These are phyloP conservation scores for Condylostylus longicornis DNA, from an alignment of 1,140 invertebrate genomes.

Conservation along the genomic window DNA sequence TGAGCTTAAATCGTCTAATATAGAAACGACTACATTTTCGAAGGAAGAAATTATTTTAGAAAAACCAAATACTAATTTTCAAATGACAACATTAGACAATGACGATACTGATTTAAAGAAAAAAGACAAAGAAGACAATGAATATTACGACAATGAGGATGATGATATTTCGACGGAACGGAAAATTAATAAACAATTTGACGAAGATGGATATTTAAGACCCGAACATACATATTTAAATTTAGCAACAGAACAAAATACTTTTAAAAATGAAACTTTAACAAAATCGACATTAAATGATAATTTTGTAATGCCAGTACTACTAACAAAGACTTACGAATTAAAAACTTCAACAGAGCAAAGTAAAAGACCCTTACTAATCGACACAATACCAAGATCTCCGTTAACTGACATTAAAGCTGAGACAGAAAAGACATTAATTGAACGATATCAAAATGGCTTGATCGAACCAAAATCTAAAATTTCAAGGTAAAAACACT, in stretches of 20 bases:
- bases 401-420: too few relatives aligned
- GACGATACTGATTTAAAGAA: not conserved
- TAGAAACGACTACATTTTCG: not conserved
- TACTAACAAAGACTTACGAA: too few relatives aligned
- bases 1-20: not conserved
- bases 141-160: slow-evolving; percentile 3
- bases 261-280: not conserved
- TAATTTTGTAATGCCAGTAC: too few relatives aligned
- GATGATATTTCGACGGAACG: slow-evolving; percentile 11
- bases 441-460: too few relatives aligned
- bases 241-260: not conserved
- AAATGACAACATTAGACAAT: slow-evolving; percentile 11
- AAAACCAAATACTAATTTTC: slow-evolving; percentile 5
- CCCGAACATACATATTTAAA: slow-evolving; percentile 12
- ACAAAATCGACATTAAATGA: too few relatives aligned
- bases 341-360: too few relatives aligned
- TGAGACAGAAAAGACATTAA: too few relatives aligned
- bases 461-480: too few relatives aligned
- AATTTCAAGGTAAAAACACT: too few relatives aligned
- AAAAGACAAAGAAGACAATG: slow-evolving; percentile 3
- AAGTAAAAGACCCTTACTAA: too few relatives aligned
- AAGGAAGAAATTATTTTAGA: slow-evolving; percentile 18
- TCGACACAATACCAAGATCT: too few relatives aligned
- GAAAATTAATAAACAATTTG: slow-evolving; percentile 11
- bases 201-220: slow-evolving; percentile 17